These are phyloP conservation scores for Cotesia glomerata DNA, from an alignment of 1,140 invertebrate species.

Conservation along the genomic window DNA sequence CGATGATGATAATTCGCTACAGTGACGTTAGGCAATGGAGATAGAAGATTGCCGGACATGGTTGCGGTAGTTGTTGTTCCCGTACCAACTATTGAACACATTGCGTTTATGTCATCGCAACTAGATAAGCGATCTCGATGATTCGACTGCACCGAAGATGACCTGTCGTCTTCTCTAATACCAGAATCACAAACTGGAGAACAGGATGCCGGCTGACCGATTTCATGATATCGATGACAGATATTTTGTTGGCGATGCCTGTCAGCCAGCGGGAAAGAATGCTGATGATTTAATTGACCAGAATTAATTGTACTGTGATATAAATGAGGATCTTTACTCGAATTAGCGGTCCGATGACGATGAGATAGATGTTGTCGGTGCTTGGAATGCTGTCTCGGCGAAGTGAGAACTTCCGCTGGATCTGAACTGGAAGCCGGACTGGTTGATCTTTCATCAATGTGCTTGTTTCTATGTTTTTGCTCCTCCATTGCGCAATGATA, in stretches of 20 bases:
- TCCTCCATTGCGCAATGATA: constrained; percentile 19
- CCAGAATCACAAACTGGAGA: constrained; percentile 25
- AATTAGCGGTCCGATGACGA: constrained; percentile 11
- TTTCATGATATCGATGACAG: constrained; percentile 27
- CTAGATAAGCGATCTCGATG: constrained; percentile 23
- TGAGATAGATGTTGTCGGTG: constrained; percentile 26
- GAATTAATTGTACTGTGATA: constrained; percentile 11
- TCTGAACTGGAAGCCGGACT: constrained; percentile 25
- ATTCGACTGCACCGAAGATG: constrained; percentile 19
- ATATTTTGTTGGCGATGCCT: constrained; percentile 4
- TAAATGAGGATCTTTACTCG: constrained; percentile 6
- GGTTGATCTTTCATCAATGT: constrained; percentile 13
- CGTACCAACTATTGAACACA: constrained; percentile 1
- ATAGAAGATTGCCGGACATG: constrained; percentile 11
- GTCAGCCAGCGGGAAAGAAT: neutral
- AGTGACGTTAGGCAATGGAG: constrained; percentile 7
- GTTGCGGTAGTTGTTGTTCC: constrained; percentile 2
- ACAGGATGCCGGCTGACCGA: constrained; percentile 10
- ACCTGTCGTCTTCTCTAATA: constrained; percentile 17
- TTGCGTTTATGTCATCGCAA: constrained; percentile 12
- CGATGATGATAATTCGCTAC: constrained; percentile 45
- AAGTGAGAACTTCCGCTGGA: constrained; percentile 10
- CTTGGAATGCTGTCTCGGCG: neutral
- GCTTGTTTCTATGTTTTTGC: constrained; percentile 6
- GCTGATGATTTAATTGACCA: neutral